Conservation (phyloP, 2,113 vertebrate genomes). For the Limnothrissa miodon region DNA sequence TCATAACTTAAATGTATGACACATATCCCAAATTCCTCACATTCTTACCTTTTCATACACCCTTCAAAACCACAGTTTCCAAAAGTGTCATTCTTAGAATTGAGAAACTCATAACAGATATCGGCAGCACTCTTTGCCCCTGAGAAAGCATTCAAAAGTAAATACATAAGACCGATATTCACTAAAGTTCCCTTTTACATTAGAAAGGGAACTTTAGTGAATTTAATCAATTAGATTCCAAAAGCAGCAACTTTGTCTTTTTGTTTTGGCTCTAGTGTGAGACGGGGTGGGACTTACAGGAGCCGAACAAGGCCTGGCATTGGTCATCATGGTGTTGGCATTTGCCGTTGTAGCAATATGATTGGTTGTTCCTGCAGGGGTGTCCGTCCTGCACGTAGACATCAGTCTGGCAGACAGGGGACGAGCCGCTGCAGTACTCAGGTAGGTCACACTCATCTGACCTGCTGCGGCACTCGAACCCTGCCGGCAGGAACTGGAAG, state of each 20-base stretch:
- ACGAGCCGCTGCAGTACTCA: conserved; percentile 88
- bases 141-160: conserved; percentile 48
- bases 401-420: conserved; percentile 83
- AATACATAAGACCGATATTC: not conserved
- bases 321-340: conserved; percentile 85
- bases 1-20: too few relatives aligned
- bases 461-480: conserved; percentile 77
- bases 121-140: conserved; percentile 85
- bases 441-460: conserved; percentile 86
- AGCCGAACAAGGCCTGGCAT: conserved; percentile 88
- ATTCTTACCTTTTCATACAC: conserved; percentile 84
- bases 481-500: conserved; percentile 79
- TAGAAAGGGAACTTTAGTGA: too few relatives aligned
- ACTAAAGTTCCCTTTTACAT: too few relatives aligned
- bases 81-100: conserved; percentile 95
- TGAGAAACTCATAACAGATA: conserved; percentile 87
- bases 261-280: too few relatives aligned
- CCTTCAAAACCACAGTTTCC: conserved; percentile 93
- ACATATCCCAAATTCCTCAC: too few relatives aligned
- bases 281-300: conserved; percentile 69
- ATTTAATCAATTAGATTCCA: too few relatives aligned
- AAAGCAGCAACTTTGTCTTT: too few relatives aligned
- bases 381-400: conserved; percentile 87
- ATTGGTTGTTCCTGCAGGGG: conserved; percentile 73
- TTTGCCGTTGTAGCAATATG: conserved; percentile 90